Evolutionary conservation across 2,888 invertebrate species (phyloP).

Genomic region (Gortyna flavago): DNA sequence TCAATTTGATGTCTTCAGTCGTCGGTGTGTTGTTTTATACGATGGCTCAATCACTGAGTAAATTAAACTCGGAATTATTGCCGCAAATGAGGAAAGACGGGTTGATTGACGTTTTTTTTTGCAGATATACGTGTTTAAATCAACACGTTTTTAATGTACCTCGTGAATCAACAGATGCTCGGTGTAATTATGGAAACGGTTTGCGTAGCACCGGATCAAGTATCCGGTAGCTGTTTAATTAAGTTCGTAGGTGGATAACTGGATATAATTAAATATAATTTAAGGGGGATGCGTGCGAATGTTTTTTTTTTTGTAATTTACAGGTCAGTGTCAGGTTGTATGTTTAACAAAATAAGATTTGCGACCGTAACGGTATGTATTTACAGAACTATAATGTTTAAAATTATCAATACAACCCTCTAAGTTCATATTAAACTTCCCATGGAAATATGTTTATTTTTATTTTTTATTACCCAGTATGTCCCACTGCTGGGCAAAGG

Average conservation of each 20-base stretch:
- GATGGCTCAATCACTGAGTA: conserved; percentile 72
- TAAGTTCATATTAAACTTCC: too few species aligned
- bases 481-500: too few species aligned
- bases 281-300: not conserved
- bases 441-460: too few species aligned
- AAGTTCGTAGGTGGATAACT: not conserved
- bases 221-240: conserved; percentile 33
- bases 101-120: conserved; percentile 65
- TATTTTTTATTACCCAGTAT: too few species aligned
- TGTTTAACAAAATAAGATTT: too few species aligned
- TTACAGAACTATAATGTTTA: too few species aligned
- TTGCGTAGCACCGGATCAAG: conserved; percentile 14
- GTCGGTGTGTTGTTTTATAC: conserved; percentile 72
- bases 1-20: conserved; percentile 89
- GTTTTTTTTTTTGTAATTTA: too few species aligned
- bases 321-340: too few species aligned
- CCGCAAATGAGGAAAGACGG: conserved; percentile 67
- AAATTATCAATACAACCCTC: too few species aligned
- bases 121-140: conserved; percentile 52
- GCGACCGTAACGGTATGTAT: too few species aligned
- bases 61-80: conserved; percentile 67
- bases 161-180: conserved; percentile 56
- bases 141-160: conserved; percentile 62
- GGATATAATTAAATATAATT: not conserved
- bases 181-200: conserved; percentile 43